Conservation (phyloP, 2,888 invertebrate species). For the Diaphora mendica region DNA sequence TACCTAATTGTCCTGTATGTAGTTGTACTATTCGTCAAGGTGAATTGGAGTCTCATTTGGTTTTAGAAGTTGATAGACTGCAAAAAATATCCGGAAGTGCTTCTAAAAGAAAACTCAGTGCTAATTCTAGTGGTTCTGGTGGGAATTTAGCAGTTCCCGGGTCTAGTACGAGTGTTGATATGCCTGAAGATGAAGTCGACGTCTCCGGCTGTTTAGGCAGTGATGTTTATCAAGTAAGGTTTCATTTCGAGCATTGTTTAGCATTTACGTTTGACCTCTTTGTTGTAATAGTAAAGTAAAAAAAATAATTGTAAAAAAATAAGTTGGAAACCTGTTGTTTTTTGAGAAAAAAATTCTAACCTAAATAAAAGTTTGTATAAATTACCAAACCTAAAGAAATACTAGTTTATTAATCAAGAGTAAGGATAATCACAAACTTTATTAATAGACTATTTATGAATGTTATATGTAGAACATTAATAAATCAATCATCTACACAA, state of each 20-base stretch:
- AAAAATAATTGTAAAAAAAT: background rate
- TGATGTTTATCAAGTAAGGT: conserved; percentile 79
- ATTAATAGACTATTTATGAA: too few species aligned
- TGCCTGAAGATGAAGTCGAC: conserved; percentile 70
- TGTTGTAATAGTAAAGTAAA: background rate
- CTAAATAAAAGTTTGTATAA: too few species aligned
- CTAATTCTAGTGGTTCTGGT: conserved; percentile 63
- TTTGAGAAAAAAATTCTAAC: background rate
- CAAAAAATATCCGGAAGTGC: conserved; percentile 71
- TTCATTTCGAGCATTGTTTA: background rate
- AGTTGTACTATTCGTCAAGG: conserved; percentile 93
- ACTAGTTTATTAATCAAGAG: too few species aligned
- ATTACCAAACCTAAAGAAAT: too few species aligned
- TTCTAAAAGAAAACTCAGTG: conserved; percentile 75
- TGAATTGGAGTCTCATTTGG: conserved; percentile 94
- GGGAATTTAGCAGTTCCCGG: conserved; percentile 57
- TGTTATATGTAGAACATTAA: too few species aligned
- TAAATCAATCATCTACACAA: too few species aligned
- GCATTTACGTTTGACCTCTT: background rate
- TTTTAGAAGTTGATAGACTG: conserved; percentile 89
- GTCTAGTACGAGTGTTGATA: conserved; percentile 48
- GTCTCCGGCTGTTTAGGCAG: conserved; percentile 78
- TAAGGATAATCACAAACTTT: too few species aligned
- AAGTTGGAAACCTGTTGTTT: background rate
- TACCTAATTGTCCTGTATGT: conserved; percentile 95